Evolutionary conservation across 1,140 invertebrate species (phyloP).

Genomic region (Drosophila saltans): DNA sequence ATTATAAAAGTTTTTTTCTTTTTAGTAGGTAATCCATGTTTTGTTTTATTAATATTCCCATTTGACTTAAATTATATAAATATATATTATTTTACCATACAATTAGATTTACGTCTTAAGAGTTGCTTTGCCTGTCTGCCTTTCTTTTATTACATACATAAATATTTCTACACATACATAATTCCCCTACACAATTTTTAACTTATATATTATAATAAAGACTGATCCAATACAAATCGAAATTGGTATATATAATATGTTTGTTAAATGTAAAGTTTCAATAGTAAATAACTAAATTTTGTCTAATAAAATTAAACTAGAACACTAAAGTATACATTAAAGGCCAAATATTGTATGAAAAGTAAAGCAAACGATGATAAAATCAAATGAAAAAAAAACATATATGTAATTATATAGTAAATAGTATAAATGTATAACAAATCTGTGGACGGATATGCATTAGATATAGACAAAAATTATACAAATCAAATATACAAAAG

Average conservation of each 20-base stretch:
- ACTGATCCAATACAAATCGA: slow-evolving; percentile 15
- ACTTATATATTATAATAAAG: slow-evolving; percentile 45
- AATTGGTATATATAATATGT: slow-evolving; percentile 30
- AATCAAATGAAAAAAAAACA: not conserved
- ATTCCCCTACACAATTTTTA: slow-evolving; percentile 63
- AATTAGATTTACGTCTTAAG: slow-evolving; percentile 79
- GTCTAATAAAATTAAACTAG: slow-evolving; percentile 77
- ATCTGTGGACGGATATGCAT: slow-evolving; percentile 78
- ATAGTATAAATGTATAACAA: slow-evolving; percentile 38
- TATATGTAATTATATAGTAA: not conserved
- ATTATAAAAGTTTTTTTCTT: slow-evolving; percentile 49
- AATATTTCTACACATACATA: slow-evolving; percentile 48
- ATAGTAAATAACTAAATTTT: slow-evolving; percentile 65
- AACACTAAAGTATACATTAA: slow-evolving; percentile 28
- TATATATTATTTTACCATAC: slow-evolving; percentile 59
- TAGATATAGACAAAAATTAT: slow-evolving; percentile 27
- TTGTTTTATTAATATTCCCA: slow-evolving; percentile 77
- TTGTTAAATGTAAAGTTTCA: slow-evolving; percentile 20
- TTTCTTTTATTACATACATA: slow-evolving; percentile 40
- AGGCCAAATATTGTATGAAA: slow-evolving; percentile 29
- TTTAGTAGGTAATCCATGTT: slow-evolving; percentile 48
- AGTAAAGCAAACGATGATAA: not conserved
- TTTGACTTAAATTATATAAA: slow-evolving; percentile 73
- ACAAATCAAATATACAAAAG: slow-evolving; percentile 44
- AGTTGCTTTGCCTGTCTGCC: slow-evolving; percentile 75